Evolutionary conservation across 2,113 vertebrate species (phyloP).

Genomic region (Grantiella picta): DNA sequence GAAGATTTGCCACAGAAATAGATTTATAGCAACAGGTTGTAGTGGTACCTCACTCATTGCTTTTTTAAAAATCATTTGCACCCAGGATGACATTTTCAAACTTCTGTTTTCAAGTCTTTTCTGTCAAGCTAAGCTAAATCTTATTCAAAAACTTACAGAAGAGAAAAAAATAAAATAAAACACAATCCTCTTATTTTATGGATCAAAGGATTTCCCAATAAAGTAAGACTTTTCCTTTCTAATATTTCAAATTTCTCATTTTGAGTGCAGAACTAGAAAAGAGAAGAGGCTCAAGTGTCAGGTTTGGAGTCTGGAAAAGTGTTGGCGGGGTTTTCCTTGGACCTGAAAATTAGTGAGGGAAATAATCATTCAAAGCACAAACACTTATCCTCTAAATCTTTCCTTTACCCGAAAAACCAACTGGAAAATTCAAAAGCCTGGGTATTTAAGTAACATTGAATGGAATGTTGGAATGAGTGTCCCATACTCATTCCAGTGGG

Average conservation of each 20-base stretch:
- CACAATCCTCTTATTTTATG: slow-evolving; percentile 40
- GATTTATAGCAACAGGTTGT: neutral
- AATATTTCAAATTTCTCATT: slow-evolving; percentile 38
- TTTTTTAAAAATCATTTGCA: slow-evolving; percentile 24
- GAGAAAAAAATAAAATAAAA: neutral
- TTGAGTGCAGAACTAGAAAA: neutral
- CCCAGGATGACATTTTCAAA: slow-evolving; percentile 55
- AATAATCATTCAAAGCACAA: neutral
- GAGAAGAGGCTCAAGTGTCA: neutral
- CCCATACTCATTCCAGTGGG: no score
- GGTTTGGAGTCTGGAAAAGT: neutral
- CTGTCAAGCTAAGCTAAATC: neutral
- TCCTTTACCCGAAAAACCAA: neutral
- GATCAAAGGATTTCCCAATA: slow-evolving; percentile 64
- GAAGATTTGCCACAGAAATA: neutral
- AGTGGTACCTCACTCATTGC: neutral
- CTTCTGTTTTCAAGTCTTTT: neutral
- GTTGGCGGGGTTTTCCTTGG: neutral
- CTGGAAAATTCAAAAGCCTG: neutral
- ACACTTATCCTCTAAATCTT: neutral
- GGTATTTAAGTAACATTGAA: neutral
- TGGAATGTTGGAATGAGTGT: neutral
- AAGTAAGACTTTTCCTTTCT: slow-evolving; percentile 49
- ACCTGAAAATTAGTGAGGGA: neutral
- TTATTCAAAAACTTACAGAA: slow-evolving; percentile 19